These are phyloP conservation scores for Perca schrenkii DNA, from an alignment of 2,113 vertebrate genomes.

Conservation along the genomic window DNA sequence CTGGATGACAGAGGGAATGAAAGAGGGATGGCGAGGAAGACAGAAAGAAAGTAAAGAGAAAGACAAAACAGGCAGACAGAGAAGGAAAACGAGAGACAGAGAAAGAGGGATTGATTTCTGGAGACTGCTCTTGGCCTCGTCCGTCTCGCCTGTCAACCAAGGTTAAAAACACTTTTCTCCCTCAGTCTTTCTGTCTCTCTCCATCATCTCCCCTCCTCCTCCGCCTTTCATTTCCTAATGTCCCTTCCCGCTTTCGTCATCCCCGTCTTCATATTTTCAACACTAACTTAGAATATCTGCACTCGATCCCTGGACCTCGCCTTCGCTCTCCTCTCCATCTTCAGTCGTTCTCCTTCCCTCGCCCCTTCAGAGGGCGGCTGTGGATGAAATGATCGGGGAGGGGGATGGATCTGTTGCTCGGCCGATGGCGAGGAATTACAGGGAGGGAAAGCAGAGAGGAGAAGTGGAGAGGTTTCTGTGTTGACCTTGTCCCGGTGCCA, in stretches of 20 bases:
- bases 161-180: slow-evolving; percentile 47
- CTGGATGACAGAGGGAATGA: slow-evolving; percentile 79
- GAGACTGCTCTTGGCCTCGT: slow-evolving; percentile 33
- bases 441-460: slow-evolving; percentile 44
- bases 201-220: not conserved
- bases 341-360: not conserved
- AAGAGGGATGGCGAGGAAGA: slow-evolving; percentile 45
- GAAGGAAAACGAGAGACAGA: slow-evolving; percentile 17
- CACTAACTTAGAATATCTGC: not conserved
- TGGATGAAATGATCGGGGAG: slow-evolving; percentile 33
- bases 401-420: slow-evolving; percentile 33
- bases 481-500: slow-evolving; percentile 73
- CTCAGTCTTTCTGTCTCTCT: slow-evolving; percentile 26
- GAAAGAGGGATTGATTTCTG: slow-evolving; percentile 22
- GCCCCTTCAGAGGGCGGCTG: slow-evolving; percentile 10
- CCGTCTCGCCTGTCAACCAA: slow-evolving; percentile 39
- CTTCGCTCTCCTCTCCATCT: slow-evolving; percentile 36
- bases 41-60: slow-evolving; percentile 13
- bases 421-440: slow-evolving; percentile 49
- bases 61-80: slow-evolving; percentile 15
- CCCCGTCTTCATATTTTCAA: slow-evolving; percentile 13
- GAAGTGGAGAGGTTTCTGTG: slow-evolving; percentile 62
- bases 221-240: slow-evolving; percentile 27
- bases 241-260: slow-evolving; percentile 13
- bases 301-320: slow-evolving; percentile 30